These are phyloP conservation scores for Coelopa pilipes DNA, from an alignment of 2,888 invertebrate genomes.

Conservation along the genomic window DNA sequence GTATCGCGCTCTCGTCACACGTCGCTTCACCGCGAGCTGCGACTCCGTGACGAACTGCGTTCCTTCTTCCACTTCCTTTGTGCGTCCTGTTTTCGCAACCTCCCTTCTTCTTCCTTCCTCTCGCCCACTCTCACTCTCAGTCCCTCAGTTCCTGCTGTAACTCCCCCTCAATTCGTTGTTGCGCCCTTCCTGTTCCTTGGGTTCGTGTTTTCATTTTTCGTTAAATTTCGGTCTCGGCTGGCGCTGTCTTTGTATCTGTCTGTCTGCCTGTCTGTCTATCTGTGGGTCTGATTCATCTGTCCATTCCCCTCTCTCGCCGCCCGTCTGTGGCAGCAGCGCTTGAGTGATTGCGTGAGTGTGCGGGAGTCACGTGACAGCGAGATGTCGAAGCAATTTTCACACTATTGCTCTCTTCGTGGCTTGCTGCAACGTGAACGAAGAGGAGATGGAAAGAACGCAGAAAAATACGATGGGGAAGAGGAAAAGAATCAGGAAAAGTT, in stretches of 20 bases:
- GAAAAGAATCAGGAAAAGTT: no score
- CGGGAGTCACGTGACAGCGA: not conserved
- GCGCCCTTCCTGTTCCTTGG: not conserved
- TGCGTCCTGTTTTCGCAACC: not conserved
- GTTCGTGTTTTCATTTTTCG: not conserved
- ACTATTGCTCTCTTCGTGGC: not conserved
- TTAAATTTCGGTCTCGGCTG: not conserved
- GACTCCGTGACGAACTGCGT: not conserved
- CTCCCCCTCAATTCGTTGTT: not conserved
- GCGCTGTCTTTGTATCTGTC: not conserved
- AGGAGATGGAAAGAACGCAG: no score
- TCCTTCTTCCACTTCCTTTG: not conserved
- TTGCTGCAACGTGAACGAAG: no score
- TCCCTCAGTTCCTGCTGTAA: not conserved
- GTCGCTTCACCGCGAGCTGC: constrained; percentile 8
- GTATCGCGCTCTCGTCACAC: not conserved
- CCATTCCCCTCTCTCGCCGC: no score
- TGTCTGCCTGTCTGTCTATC: not conserved
- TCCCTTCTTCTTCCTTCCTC: not conserved
- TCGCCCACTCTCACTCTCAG: not conserved
- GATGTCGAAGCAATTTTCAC: constrained; percentile 5
- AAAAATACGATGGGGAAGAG: no score
- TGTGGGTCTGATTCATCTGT: not conserved
- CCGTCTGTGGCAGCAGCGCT: not conserved
- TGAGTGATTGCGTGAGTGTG: constrained; percentile 8